Conservation (phyloP, 2,113 vertebrate species). For the Daphoenositta chrysoptera region DNA sequence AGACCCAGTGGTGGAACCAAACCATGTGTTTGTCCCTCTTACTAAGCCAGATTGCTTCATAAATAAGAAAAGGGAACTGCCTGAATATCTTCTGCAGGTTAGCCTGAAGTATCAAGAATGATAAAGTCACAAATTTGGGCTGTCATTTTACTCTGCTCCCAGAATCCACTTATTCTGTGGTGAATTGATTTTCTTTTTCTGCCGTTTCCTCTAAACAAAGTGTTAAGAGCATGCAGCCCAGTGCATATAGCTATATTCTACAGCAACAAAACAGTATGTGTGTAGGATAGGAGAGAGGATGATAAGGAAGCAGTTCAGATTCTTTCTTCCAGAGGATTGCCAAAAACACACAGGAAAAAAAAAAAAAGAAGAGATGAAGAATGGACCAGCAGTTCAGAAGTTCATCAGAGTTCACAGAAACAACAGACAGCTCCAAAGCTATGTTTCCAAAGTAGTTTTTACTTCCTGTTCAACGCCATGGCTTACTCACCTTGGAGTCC, state of each 20-base stretch:
- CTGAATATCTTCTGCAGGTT: background rate
- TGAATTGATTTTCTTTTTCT: background rate
- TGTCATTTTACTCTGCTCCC: background rate
- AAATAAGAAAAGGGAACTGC: background rate
- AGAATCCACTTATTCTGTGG: background rate
- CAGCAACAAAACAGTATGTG: background rate
- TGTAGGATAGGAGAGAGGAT: background rate
- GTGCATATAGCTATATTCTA: background rate
- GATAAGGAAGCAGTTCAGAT: background rate
- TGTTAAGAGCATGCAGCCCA: background rate
- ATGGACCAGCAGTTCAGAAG: background rate
- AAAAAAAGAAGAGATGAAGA: background rate
- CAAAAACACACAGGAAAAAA: background rate
- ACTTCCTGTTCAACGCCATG: background rate
- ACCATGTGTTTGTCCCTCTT: background rate
- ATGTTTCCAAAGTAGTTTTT: background rate
- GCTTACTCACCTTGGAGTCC: constrained; percentile 83
- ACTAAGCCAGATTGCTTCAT: background rate
- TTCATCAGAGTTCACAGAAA: background rate
- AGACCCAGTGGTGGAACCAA: background rate
- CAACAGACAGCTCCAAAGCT: background rate
- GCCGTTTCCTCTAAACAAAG: background rate
- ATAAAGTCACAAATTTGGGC: background rate
- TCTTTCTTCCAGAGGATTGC: background rate
- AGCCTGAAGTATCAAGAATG: background rate